phyloP scores from a whole-genome alignment of 2,113 vertebrate genomes.

The Pterophyllum scalare region DNA sequence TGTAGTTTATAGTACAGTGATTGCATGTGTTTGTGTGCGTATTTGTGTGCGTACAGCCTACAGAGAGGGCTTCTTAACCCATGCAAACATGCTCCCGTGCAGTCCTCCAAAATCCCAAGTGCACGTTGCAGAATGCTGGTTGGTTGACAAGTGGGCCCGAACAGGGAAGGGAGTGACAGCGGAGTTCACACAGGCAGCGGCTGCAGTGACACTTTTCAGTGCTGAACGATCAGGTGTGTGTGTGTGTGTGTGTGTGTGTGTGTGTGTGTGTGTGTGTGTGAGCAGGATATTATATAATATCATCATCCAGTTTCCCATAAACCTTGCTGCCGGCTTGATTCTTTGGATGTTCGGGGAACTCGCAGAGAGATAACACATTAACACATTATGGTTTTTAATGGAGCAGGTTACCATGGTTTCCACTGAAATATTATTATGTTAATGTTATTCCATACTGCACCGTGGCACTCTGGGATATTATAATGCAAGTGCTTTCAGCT shows the following conservation, averaged over 20 bases:
- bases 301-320: not conserved
- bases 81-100: not conserved
- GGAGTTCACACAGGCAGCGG: not conserved
- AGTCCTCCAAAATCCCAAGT: not conserved
- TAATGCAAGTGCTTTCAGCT: not conserved
- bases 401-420: slow-evolving; percentile 59
- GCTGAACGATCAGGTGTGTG: not conserved
- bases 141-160: not conserved
- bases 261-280: not conserved
- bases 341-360: not conserved
- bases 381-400: slow-evolving; percentile 7
- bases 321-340: not conserved
- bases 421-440: slow-evolving; percentile 43
- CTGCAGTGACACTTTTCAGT: not conserved
- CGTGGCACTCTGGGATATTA: not conserved
- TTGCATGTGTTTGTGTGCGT: too few relatives aligned
- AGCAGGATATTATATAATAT: not conserved
- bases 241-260: fast-evolving
- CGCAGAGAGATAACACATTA: not conserved
- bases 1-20: not conserved
- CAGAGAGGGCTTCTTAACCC: not conserved
- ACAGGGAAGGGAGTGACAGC: not conserved
- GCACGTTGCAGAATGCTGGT: not conserved
- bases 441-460: slow-evolving; percentile 29
- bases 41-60: too few relatives aligned